Evolutionary conservation across 2,888 invertebrate genomes (phyloP), one percentile per base, ranked within the genome.

Genomic region (Caenorhabditis auriculariae): DNA sequence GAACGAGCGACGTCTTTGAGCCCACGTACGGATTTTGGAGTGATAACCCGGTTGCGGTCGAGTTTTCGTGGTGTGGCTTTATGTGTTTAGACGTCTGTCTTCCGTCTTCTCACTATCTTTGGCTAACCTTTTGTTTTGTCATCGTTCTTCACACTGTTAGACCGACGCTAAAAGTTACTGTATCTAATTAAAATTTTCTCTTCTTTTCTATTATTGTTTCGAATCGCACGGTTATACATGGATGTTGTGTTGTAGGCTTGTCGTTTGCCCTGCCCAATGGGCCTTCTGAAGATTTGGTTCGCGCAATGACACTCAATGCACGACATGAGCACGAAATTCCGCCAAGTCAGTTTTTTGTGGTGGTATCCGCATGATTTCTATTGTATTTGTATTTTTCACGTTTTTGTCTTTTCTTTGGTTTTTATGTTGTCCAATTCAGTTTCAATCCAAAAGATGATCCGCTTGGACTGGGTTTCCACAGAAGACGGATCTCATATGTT

Each of bases 401-500:
- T 35, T n/a, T 35, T 35, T 35, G 35, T 1, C 35, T 15, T 35
- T 1, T 35, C n/a, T 41, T 17, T 26, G 28, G 27, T 26, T 28
- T 45, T n/a, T n/a, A n/a, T n/a, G n/a, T n/a, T n/a, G n/a, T n/a
- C n/a, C n/a, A n/a, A n/a, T 73, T 44, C 86, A 75, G 70, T 67
- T 28, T 42, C 54, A 37, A 45, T 75, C 27, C 39, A 56, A 15
- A 58, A 69, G 39, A 60, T 72, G 45, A 69, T 77, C 12, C 64
- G 78, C 15, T 55, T 81, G 24, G 98, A 98, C 84, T 98, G 98
- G 98, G 95, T 96, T 12, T 94, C 95, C 0, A 93, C 95, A 74
- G 98, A 99, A 83, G 96, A 99, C 82, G 98, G 98, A 0, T 92
- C 93, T 0, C 96, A 98, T 82, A 91, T 98, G 74, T 84, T 98